A percentile compares a stretch with the other conserved stretches of the same genome.
These are phyloP conservation scores for Pterostichus madidus DNA, from an alignment of 2,888 invertebrate genomes.

Conservation along the genomic window DNA sequence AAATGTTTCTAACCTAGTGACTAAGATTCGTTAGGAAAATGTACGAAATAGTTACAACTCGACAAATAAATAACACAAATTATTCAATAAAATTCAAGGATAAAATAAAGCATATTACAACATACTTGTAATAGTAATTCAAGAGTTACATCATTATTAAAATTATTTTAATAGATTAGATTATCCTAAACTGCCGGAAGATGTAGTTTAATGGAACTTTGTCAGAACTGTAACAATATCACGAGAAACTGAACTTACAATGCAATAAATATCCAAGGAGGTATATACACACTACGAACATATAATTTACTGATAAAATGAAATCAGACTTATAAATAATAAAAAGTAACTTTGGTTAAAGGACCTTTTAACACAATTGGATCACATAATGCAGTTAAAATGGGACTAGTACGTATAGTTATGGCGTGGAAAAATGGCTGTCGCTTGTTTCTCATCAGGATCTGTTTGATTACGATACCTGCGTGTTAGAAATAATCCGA, in stretches of 20 bases:
- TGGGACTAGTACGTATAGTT: slow-evolving; percentile 76
- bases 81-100: slow-evolving; percentile 36
- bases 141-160: slow-evolving; percentile 16
- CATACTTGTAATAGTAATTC: not conserved
- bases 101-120: not conserved
- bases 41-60: slow-evolving; percentile 22
- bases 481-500: slow-evolving; percentile 89
- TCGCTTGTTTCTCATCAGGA: slow-evolving; percentile 86
- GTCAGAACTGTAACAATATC: slow-evolving; percentile 34
- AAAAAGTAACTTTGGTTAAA: slow-evolving; percentile 58
- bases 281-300: slow-evolving; percentile 33
- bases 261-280: slow-evolving; percentile 36
- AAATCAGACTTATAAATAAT: slow-evolving; percentile 48
- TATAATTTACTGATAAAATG: slow-evolving; percentile 19
- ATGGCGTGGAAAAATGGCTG: slow-evolving; percentile 84
- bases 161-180: slow-evolving; percentile 42
- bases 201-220: slow-evolving; percentile 7
- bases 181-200: slow-evolving; percentile 34
- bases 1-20: slow-evolving; percentile 22
- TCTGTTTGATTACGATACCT: slow-evolving; percentile 90
- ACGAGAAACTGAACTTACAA: not conserved
- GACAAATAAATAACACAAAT: slow-evolving; percentile 5
- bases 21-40: slow-evolving; percentile 27
- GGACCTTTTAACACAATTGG: slow-evolving; percentile 37
- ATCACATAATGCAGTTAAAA: slow-evolving; percentile 63